phyloP scores from a whole-genome alignment of 2,797 vertebrate genomes.

The Pangasius krempfi region DNA sequence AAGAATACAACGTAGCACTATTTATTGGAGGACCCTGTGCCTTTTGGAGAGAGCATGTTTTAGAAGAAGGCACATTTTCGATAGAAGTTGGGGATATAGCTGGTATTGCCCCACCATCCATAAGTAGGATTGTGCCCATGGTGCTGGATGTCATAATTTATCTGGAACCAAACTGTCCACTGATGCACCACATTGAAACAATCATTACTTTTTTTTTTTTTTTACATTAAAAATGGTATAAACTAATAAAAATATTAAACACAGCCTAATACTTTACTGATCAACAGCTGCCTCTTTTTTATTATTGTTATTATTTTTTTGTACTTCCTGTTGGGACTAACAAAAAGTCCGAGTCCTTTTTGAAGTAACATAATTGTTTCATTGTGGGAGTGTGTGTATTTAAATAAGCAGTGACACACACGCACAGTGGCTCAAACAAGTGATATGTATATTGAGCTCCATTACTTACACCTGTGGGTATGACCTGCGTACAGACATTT shows the following conservation, averaged over 20 bases:
- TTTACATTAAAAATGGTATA: background rate
- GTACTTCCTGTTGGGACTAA: background rate
- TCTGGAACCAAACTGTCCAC: background rate
- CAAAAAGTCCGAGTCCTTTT: background rate
- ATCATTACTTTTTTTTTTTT: background rate
- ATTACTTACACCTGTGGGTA: background rate
- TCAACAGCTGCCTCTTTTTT: background rate
- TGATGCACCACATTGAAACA: background rate
- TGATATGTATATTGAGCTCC: background rate
- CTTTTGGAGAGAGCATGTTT: background rate
- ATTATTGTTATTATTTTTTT: too few relatives aligned
- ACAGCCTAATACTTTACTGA: background rate
- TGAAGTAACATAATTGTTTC: background rate
- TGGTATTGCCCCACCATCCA: background rate
- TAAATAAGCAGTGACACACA: background rate
- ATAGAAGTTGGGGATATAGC: background rate
- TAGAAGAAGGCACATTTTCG: background rate
- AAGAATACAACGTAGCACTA: background rate
- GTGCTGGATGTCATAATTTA: background rate
- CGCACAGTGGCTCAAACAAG: background rate
- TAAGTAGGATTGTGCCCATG: background rate
- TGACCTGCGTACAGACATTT: background rate
- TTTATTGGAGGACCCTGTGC: background rate
- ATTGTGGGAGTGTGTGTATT: background rate
- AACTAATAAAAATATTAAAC: background rate